phyloP scores from a whole-genome alignment of 1,140 invertebrate genomes.

The Neotoxoptera formosana region DNA sequence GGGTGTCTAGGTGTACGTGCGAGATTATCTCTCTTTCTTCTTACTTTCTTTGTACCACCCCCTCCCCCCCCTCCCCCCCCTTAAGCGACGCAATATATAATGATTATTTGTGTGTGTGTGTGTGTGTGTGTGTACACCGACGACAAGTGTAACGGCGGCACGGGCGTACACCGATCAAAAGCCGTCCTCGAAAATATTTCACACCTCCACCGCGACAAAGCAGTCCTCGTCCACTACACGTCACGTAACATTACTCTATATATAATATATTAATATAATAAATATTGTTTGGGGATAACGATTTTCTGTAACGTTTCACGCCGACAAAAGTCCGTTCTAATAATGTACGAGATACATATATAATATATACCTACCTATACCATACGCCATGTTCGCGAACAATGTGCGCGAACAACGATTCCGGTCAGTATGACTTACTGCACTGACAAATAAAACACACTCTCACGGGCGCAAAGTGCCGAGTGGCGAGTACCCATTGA shows the following conservation, averaged over 20 bases:
- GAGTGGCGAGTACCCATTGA: background rate
- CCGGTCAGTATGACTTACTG: background rate
- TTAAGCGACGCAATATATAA: background rate
- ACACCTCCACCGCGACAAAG: background rate
- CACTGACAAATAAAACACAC: background rate
- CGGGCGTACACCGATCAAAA: background rate
- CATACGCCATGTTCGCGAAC: background rate
- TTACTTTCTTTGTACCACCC: background rate
- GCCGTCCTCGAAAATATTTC: slow-evolving; percentile 7
- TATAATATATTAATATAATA: too few species aligned
- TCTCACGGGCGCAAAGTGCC: too few species aligned
- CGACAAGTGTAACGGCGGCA: background rate
- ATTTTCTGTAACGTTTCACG: background rate
- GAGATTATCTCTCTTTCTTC: background rate
- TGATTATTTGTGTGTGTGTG: slow-evolving; percentile 20
- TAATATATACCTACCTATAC: too few species aligned
- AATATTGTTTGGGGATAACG: background rate
- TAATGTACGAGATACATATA: too few species aligned
- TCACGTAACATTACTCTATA: background rate
- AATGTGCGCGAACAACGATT: background rate
- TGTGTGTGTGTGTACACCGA: too few species aligned
- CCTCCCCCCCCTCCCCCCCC: too few species aligned
- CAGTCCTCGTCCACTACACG: background rate
- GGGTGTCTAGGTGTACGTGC: background rate
- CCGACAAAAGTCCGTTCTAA: background rate